Base-by-base conservation (phyloP, 1,140 invertebrate species). In the Papilio aristodemus region DNA sequence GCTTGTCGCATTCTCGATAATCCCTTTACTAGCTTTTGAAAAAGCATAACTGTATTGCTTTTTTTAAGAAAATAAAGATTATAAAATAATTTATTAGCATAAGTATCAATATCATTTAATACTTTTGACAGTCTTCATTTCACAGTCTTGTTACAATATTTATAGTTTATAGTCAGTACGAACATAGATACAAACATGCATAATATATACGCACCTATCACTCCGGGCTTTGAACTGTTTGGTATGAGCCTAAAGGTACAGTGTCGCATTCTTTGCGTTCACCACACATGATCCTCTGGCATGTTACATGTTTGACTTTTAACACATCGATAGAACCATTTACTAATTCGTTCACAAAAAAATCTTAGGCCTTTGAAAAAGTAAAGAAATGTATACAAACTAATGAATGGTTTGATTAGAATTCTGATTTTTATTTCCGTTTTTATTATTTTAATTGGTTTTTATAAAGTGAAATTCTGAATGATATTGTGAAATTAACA, bases 401-500 rank as follows among this genome's bases (percentile, higher is more conserved):
- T 39, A 39, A 13, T 39, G 13, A 4, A 13, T 39, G 10, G 38
- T 39, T 13, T 13, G 13, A 39, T 4, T 4, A 4, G 38, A 39
- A 13, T 39, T 39, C 11, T 13, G n/a, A 32, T 32, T 6, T 6
- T 3, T 3, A 32, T 2, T 32, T 32, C 27, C 27, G 27, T 32
- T 32, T 32, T 32, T 3, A 3, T 3, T 32, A 32, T 6, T 6
- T n/a, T n/a, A n/a, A n/a, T n/a, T n/a, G n/a, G n/a, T n/a, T n/a
- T 32, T 32, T 32, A 32, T 32, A 32, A 6, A 32, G 27, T 32
- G 27, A 32, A 32, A 32, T 32, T 6, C 27, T 32, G 27, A 64
- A 67, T 57, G 46, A 37, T 62, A 66, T 32, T 32, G 2, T 6
- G 50, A 41, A 68, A 66, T 71, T 63, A 70, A 64, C 68, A 8